Percentiles rank a stretch among this genome's conserved stretches.
Conservation (phyloP, 2,113 vertebrate species). For the Melanotaenia duboulayi region DNA sequence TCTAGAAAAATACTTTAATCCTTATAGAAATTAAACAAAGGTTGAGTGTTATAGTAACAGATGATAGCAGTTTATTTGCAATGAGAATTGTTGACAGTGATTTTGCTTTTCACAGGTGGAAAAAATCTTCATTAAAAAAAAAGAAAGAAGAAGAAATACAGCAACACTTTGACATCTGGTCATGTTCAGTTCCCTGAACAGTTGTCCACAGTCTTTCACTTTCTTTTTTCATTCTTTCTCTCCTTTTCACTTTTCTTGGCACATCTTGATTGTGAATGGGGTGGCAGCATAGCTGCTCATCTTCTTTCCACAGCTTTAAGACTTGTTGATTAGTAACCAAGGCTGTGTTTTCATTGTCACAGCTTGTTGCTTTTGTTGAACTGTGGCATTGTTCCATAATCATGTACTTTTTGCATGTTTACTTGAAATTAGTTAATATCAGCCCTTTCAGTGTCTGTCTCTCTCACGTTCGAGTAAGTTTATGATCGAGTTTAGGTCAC, state of each 20-base stretch:
- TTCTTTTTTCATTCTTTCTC: constrained; percentile 78
- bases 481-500: neutral
- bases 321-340: constrained; percentile 77
- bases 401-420: constrained; percentile 58
- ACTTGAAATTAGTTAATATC: constrained; percentile 39
- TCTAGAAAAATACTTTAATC: constrained; percentile 14
- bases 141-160: constrained; percentile 43
- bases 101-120: neutral
- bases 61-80: neutral
- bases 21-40: constrained; percentile 2
- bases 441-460: constrained; percentile 8
- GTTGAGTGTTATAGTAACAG: constrained; percentile 6
- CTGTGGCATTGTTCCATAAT: constrained; percentile 60
- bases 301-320: constrained; percentile 77
- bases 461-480: neutral
- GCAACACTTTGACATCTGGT: constrained; percentile 79
- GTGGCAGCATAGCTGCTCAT: constrained; percentile 78
- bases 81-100: constrained; percentile 3
- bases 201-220: constrained; percentile 82
- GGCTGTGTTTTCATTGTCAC: constrained; percentile 69
- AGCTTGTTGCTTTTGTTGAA: constrained; percentile 70
- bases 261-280: constrained; percentile 72
- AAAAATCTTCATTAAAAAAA: constrained; percentile 6
- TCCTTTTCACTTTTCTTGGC: constrained; percentile 82
- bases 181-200: constrained; percentile 77